Evolutionary conservation across 2,113 vertebrate genomes (phyloP).

Genomic region (Suncus etruscus): DNA sequence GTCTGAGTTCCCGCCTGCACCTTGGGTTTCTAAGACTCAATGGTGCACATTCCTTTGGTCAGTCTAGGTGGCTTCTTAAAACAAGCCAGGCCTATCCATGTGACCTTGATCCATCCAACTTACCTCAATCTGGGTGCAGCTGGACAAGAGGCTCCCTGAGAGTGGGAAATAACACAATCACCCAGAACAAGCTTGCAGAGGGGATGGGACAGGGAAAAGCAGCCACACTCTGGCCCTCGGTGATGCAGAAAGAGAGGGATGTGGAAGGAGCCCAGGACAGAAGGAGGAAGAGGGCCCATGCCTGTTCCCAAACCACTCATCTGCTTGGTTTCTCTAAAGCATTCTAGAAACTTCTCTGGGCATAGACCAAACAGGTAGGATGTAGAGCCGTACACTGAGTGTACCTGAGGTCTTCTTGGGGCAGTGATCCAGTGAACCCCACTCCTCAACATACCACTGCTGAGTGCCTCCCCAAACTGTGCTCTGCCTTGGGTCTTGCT

Average conservation of each 20-base stretch:
- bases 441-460: too few species aligned
- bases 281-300: too few species aligned
- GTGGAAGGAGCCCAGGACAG: background rate
- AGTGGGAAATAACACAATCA: too few species aligned
- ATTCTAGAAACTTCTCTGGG: background rate
- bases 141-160: background rate
- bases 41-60: background rate
- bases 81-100: background rate
- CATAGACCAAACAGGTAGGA: too few species aligned
- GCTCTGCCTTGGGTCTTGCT: background rate
- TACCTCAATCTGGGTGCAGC: background rate
- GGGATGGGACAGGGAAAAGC: background rate
- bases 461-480: too few species aligned
- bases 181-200: background rate
- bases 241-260: background rate
- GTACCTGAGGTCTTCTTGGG: rapidly evolving
- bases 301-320: too few species aligned
- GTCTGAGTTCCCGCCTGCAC: background rate
- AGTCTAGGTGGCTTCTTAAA: background rate
- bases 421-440: too few species aligned
- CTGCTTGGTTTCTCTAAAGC: background rate
- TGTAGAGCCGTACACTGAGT: background rate
- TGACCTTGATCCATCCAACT: background rate
- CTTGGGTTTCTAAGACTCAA: rapidly evolving
- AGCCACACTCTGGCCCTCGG: too few species aligned